phyloP scores from a whole-genome alignment of 1,140 invertebrate species.

The Hyles euphorbiae region DNA sequence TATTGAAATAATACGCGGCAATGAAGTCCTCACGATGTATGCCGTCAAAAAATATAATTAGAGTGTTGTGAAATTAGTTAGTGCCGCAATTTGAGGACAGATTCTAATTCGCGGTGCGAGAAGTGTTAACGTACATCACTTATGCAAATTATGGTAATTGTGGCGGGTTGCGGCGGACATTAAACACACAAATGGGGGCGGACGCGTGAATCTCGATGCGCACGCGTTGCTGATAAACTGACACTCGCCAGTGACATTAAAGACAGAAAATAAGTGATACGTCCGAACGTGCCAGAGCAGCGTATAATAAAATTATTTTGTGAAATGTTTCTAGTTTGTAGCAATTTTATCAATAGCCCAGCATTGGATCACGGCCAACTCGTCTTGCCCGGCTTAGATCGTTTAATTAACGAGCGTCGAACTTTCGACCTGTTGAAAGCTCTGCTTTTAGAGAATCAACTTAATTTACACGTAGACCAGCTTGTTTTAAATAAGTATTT shows the following conservation, averaged over 20 bases:
- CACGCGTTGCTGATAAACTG: slow-evolving; percentile 31
- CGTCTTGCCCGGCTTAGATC: slow-evolving; percentile 59
- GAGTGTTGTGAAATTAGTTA: slow-evolving; percentile 51
- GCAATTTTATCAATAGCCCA: slow-evolving; percentile 63
- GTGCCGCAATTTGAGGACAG: slow-evolving; percentile 32
- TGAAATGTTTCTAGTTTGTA: slow-evolving; percentile 42
- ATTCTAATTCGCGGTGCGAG: slow-evolving; percentile 30
- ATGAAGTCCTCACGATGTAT: slow-evolving; percentile 48
- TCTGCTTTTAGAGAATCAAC: slow-evolving; percentile 58
- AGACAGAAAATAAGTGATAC: slow-evolving; percentile 33
- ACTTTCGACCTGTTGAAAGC: slow-evolving; percentile 73
- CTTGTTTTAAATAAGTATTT: slow-evolving; percentile 28
- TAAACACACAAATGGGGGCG: slow-evolving; percentile 10
- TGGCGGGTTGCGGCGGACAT: slow-evolving; percentile 25
- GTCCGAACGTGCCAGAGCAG: slow-evolving; percentile 28
- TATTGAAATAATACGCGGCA: slow-evolving; percentile 45
- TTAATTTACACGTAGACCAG: slow-evolving; percentile 55
- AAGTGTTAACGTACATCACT: slow-evolving; percentile 27
- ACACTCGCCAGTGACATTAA: slow-evolving; percentile 26
- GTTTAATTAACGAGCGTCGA: slow-evolving; percentile 72
- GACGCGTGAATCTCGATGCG: slow-evolving; percentile 9
- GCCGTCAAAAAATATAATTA: slow-evolving; percentile 42
- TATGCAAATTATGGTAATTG: slow-evolving; percentile 32
- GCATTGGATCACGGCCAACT: slow-evolving; percentile 58
- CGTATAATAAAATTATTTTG: slow-evolving; percentile 40